These are phyloP conservation scores for Pristionchus entomophagus DNA, from an alignment of 2,888 invertebrate species.

Conservation along the genomic window DNA sequence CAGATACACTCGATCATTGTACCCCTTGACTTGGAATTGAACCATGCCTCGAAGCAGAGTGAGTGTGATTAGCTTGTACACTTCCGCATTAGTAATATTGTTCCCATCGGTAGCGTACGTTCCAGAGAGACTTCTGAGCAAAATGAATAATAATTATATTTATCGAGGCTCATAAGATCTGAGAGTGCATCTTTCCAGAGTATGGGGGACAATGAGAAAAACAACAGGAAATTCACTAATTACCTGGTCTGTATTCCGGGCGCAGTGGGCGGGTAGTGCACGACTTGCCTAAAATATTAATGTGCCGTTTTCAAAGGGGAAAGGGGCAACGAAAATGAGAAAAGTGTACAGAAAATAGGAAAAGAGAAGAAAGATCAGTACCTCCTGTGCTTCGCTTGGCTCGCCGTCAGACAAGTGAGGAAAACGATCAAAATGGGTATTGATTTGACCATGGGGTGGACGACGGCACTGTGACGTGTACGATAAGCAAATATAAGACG, in stretches of 20 bases:
- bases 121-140: constrained; percentile 67
- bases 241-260: constrained; percentile 19
- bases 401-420: background rate
- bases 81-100: constrained; percentile 65
- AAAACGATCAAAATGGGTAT: background rate
- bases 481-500: constrained; percentile 50
- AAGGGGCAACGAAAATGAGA: no score
- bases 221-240: background rate
- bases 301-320: background rate
- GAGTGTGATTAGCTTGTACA: constrained; percentile 68
- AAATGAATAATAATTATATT: no score
- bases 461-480: constrained; percentile 13
- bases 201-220: background rate
- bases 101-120: constrained; percentile 68
- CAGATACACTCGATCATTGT: constrained; percentile 73
- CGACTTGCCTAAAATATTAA: constrained; percentile 29
- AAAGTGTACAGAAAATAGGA: background rate
- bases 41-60: constrained; percentile 70
- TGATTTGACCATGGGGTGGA: constrained; percentile 18
- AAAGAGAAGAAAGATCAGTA: background rate
- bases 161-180: no score
- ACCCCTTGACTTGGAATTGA: constrained; percentile 64
- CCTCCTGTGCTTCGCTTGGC: background rate
- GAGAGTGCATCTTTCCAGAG: no score
- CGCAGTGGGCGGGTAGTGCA: background rate